A percentile compares a stretch with the other conserved stretches of the same genome.
These are phyloP conservation scores for Dione vanillae DNA, from an alignment of 2,888 invertebrate genomes.

Conservation along the genomic window DNA sequence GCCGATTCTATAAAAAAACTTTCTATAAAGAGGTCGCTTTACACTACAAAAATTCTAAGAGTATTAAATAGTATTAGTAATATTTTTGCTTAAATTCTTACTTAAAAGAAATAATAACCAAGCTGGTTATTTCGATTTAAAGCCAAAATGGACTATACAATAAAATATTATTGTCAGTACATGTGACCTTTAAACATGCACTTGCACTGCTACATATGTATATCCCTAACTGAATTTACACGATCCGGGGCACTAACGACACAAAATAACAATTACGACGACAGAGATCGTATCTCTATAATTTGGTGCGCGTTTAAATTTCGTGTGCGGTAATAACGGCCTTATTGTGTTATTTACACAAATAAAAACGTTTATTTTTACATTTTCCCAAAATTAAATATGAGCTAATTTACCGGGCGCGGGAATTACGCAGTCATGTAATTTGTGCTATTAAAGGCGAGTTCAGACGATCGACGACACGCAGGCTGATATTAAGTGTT, in stretches of 20 bases:
- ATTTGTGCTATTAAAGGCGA: slow-evolving; percentile 61
- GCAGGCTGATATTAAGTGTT: not conserved
- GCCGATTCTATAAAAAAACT: too few relatives aligned
- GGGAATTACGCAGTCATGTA: slow-evolving; percentile 74
- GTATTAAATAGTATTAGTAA: too few relatives aligned
- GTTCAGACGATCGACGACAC: slow-evolving; percentile 48
- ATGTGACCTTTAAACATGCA: not conserved
- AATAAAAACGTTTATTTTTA: slow-evolving; percentile 85
- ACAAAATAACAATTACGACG: slow-evolving; percentile 80
- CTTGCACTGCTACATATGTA: slow-evolving; percentile 30
- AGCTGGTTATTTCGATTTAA: not conserved
- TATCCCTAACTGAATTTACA: slow-evolving; percentile 81
- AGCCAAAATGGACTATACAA: not conserved
- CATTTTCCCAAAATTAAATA: slow-evolving; percentile 85
- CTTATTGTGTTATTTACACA: slow-evolving; percentile 85
- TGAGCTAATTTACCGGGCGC: slow-evolving; percentile 73
- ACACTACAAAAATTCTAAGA: too few relatives aligned
- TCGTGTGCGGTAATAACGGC: slow-evolving; percentile 72
- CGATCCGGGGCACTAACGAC: slow-evolving; percentile 78
- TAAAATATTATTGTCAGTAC: not conserved
- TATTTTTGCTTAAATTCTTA: not conserved
- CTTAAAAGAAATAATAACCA: too few relatives aligned
- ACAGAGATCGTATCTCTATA: slow-evolving; percentile 79
- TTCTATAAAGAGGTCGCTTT: too few relatives aligned
- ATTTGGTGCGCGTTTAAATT: slow-evolving; percentile 75